Conservation (phyloP, 2,797 vertebrate species). For the Sebastiscus tertius region DNA sequence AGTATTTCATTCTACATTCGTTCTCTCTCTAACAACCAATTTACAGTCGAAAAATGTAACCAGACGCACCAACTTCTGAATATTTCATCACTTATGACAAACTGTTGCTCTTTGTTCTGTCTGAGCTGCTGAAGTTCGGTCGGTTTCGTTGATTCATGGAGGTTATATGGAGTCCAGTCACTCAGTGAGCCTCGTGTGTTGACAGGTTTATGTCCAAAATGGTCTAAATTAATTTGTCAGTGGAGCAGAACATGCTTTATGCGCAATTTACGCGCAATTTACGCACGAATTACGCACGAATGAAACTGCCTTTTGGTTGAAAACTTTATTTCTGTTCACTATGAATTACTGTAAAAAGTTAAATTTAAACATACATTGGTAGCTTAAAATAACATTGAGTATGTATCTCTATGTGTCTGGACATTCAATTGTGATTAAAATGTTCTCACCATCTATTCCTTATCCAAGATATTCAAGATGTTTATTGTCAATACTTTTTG, state of each 20-base stretch:
- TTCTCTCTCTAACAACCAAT: background rate
- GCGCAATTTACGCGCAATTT: slow-evolving; percentile 45
- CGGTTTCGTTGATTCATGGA: background rate
- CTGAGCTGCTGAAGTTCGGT: background rate
- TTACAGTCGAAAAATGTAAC: too few relatives aligned
- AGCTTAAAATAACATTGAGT: background rate
- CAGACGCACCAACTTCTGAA: background rate
- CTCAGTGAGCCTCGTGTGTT: background rate
- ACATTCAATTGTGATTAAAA: background rate
- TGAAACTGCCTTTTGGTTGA: background rate
- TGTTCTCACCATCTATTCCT: background rate
- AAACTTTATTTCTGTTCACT: background rate
- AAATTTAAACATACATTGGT: background rate
- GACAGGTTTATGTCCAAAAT: background rate
- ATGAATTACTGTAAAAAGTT: background rate
- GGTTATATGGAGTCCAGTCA: background rate
- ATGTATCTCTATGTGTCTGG: background rate
- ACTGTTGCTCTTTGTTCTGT: background rate
- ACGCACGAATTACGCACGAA: slow-evolving; percentile 21
- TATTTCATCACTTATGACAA: background rate
- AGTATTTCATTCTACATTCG: slow-evolving; percentile 45
- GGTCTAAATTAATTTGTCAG: accelerated
- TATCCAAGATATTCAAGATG: too few relatives aligned
- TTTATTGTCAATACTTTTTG: too few relatives aligned
- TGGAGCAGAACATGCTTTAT: slow-evolving; percentile 5